Evolutionary conservation across 1,140 invertebrate species (phyloP).

Genomic region (fruit fly (Drosophila melanogaster)): DNA sequence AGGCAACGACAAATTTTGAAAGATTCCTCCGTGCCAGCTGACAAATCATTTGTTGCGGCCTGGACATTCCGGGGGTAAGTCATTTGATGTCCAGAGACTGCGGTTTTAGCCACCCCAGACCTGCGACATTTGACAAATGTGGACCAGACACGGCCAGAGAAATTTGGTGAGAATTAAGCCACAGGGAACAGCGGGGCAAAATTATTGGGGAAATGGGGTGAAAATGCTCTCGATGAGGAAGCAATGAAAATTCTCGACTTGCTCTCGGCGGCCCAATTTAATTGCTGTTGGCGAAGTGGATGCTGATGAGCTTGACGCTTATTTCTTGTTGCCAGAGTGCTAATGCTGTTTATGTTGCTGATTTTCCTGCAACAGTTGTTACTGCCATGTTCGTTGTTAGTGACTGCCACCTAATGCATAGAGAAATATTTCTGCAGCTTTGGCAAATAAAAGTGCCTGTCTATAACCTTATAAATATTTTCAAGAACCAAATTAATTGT

Average conservation of each 20-base stretch:
- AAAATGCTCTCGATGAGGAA: constrained; percentile 19
- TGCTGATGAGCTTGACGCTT: constrained; percentile 19
- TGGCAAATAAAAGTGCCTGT: neutral
- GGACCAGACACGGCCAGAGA: constrained; percentile 10
- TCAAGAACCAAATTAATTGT: too few species aligned
- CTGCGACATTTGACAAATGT: constrained; percentile 24
- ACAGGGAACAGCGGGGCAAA: neutral
- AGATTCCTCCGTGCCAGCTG: constrained; percentile 45
- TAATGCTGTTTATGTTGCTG: constrained; percentile 24
- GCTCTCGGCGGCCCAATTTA: constrained; percentile 26
- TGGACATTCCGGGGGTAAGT: neutral
- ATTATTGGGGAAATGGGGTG: constrained; percentile 16
- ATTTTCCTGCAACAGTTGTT: constrained; percentile 19
- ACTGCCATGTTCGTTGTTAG: constrained; percentile 31
- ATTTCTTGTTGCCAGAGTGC: constrained; percentile 9
- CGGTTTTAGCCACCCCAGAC: constrained; percentile 16
- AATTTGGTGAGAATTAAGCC: neutral
- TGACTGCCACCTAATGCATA: constrained; percentile 5
- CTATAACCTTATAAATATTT: too few species aligned
- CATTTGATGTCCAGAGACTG: constrained; percentile 7
- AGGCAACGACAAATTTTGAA: constrained; percentile 57
- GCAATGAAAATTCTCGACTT: constrained; percentile 26
- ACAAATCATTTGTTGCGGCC: constrained; percentile 54
- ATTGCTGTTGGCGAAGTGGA: constrained; percentile 39
- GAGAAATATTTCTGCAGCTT: neutral